Evolutionary conservation across 2,888 invertebrate genomes (phyloP).

Genomic region (Eupithecia vulgata): DNA sequence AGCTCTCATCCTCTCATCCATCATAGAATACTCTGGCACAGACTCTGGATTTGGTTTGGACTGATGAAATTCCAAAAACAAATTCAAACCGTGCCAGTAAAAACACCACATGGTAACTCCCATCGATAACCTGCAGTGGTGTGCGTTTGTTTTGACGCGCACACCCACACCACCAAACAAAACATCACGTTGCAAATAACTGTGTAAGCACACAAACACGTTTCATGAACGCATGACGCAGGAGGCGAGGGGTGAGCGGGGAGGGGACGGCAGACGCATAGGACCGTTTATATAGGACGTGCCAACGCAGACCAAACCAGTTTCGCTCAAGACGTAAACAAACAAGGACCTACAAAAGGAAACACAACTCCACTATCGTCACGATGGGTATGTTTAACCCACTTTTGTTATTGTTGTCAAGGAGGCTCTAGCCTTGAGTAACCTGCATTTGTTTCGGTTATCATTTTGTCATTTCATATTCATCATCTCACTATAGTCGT

Average conservation of each 20-base stretch:
- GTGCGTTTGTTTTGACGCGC: slow-evolving; percentile 56
- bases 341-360: slow-evolving; percentile 60
- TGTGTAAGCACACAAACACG: slow-evolving; percentile 30
- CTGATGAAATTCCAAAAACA: not conserved
- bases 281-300: slow-evolving; percentile 73
- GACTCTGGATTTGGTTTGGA: not conserved
- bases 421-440: slow-evolving; percentile 12
- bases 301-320: slow-evolving; percentile 66
- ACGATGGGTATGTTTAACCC: slow-evolving; percentile 72
- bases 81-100: not conserved
- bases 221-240: slow-evolving; percentile 67
- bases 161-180: slow-evolving; percentile 39
- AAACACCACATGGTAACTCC: slow-evolving; percentile 25
- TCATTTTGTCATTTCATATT: slow-evolving; percentile 6
- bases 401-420: slow-evolving; percentile 34
- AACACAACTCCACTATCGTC: slow-evolving; percentile 62
- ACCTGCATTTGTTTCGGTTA: slow-evolving; percentile 19
- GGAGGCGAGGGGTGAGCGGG: slow-evolving; percentile 37
- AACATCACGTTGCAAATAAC: slow-evolving; percentile 45
- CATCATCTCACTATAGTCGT: not conserved
- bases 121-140: slow-evolving; percentile 22
- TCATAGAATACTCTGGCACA: too few species aligned
- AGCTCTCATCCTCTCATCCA: too few species aligned
- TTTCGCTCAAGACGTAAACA: slow-evolving; percentile 74
- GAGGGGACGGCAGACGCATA: slow-evolving; percentile 49